A percentile compares a stretch with the other conserved stretches of the same genome.
Evolutionary conservation across 2,888 invertebrate species (phyloP).

Genomic region (Apantesis nais): DNA sequence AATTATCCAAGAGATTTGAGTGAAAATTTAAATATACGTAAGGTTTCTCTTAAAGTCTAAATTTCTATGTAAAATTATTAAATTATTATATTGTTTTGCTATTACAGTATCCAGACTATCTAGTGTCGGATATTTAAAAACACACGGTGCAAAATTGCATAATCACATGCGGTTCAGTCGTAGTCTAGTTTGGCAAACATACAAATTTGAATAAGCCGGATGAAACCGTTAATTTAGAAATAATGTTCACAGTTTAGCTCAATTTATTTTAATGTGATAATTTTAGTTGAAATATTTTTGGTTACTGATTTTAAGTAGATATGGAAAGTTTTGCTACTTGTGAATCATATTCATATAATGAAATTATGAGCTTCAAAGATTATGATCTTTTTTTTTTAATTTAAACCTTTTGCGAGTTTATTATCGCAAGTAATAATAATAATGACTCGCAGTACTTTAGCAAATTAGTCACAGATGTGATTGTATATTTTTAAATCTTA

Average conservation of each 20-base stretch:
- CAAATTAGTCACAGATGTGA: too few relatives aligned
- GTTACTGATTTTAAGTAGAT: background rate
- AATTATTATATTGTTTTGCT: background rate
- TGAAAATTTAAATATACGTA: background rate
- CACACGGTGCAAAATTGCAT: constrained; percentile 16
- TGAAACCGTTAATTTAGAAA: constrained; percentile 29
- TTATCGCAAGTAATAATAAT: too few relatives aligned
- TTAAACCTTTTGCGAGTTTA: too few relatives aligned
- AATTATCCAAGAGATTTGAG: too few relatives aligned
- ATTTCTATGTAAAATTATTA: background rate
- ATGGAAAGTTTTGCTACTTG: too few relatives aligned
- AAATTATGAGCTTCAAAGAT: too few relatives aligned
- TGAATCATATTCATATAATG: too few relatives aligned
- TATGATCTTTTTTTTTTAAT: too few relatives aligned
- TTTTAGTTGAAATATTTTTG: background rate
- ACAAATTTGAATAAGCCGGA: constrained; percentile 17
- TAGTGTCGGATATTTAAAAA: background rate
- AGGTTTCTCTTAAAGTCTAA: background rate
- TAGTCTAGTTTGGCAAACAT: constrained; percentile 16
- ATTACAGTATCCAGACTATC: too few relatives aligned
- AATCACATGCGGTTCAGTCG: constrained; percentile 22
- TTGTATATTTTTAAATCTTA: too few relatives aligned
- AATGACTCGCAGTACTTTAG: too few relatives aligned
- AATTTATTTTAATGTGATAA: background rate
- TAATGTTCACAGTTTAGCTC: constrained; percentile 14